Evolutionary conservation across 23 tunicate genomes (phyloP).

Genomic region (Phallusia fumigata): DNA sequence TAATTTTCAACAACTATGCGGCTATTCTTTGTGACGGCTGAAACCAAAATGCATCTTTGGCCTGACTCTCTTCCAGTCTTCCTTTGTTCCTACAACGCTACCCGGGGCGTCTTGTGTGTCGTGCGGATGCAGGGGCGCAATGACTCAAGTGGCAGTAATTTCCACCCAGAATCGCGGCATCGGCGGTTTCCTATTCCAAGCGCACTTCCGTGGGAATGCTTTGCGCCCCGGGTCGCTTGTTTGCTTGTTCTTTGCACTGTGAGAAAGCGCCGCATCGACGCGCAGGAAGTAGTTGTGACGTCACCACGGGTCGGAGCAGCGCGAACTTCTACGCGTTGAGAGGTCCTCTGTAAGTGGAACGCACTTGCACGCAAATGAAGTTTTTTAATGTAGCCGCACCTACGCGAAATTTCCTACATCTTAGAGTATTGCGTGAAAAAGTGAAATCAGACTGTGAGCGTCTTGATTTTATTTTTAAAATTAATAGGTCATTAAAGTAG

Average conservation of each 20-base stretch:
- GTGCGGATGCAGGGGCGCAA: background rate
- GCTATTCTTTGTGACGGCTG: too few species aligned
- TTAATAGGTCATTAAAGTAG: too few species aligned
- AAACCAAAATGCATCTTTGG: too few species aligned
- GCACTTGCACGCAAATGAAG: background rate
- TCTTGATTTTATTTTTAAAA: too few species aligned
- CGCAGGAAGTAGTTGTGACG: conserved; percentile 5
- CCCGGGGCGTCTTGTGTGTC: too few species aligned
- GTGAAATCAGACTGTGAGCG: too few species aligned
- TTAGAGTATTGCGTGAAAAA: too few species aligned
- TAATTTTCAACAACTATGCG: too few species aligned
- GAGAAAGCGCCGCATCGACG: conserved; percentile 13
- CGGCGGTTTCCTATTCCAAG: conserved; percentile 14
- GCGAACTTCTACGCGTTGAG: background rate
- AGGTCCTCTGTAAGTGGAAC: background rate
- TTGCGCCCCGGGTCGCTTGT: background rate
- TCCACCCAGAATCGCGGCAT: background rate
- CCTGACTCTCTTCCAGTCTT: too few species aligned
- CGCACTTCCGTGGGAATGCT: conserved; percentile 1
- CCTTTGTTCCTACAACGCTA: too few species aligned
- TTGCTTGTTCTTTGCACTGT: background rate
- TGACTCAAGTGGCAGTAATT: background rate
- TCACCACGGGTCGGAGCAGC: background rate
- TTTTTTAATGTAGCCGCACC: background rate
- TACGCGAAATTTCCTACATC: too few species aligned